Percentiles rank a stretch among this genome's conserved stretches.
These are phyloP conservation scores for Ischnus inquisitorius DNA, from an alignment of 2,888 invertebrate species.

Conservation along the genomic window DNA sequence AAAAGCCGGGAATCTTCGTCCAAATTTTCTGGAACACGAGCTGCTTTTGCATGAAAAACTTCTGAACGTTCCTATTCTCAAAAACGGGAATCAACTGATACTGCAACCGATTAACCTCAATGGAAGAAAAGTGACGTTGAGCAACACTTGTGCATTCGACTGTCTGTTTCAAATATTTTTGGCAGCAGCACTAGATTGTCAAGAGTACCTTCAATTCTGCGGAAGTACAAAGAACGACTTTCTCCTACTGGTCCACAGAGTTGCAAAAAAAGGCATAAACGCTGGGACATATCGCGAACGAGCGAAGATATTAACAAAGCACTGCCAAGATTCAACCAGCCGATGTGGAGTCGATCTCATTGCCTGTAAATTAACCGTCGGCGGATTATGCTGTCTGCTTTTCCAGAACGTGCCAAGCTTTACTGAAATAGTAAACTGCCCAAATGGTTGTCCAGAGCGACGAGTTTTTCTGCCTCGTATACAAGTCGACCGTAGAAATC, in stretches of 20 bases:
- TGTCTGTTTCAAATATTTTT: slow-evolving; percentile 5
- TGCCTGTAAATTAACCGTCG: not conserved
- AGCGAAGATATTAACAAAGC: not conserved
- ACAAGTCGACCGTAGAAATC: not conserved
- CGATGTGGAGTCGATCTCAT: not conserved
- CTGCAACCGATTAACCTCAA: not conserved
- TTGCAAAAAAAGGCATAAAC: not conserved
- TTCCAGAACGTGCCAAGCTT: not conserved
- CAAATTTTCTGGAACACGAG: slow-evolving; percentile 3
- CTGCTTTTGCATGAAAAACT: not conserved
- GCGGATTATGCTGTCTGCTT: not conserved
- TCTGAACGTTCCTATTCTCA: not conserved
- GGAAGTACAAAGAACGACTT: not conserved
- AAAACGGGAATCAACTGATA: not conserved
- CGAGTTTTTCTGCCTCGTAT: not conserved
- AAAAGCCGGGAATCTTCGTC: not conserved
- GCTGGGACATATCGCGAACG: not conserved
- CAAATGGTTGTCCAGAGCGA: not conserved
- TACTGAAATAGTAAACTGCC: not conserved
- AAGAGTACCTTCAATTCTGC: not conserved
- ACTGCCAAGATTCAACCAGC: not conserved
- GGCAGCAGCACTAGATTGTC: not conserved
- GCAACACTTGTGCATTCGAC: slow-evolving; percentile 28
- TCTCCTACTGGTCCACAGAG: not conserved
- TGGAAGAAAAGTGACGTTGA: not conserved